Base-by-base conservation (phyloP, 2,113 vertebrate genomes). In the Pteronura brasiliensis region DNA sequence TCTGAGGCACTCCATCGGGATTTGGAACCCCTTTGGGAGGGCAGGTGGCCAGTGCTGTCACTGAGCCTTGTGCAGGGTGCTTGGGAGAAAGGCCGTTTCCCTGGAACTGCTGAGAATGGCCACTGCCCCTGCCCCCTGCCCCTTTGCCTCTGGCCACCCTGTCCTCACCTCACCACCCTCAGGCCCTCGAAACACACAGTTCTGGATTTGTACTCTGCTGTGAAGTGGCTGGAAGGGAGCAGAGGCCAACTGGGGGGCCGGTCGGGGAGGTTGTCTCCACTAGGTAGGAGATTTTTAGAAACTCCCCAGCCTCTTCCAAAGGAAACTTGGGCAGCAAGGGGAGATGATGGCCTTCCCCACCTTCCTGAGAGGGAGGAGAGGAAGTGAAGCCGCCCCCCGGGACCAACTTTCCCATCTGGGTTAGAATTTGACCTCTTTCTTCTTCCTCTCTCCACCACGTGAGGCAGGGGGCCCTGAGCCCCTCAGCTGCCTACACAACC, bases 171-270 rank as follows among this genome's bases (percentile, higher is more conserved):
- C 77, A 12, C 17, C 36, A 52, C 6, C 72, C 61, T 79, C 85
- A 61, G 87, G 84, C 95, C 97, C 83, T 39, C 5, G 87, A 84
- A 90, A 94, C 81, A 96, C 86, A 63, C 1, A 42, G 95, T 93
- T 95, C 94, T 97, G 97, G 85, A 93, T 95, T 47, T 91, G 98
- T 97, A 99, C 99, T 98, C 99, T 99, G 97, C 92, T 92, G 65
- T 72, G 92, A 96, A 92, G 85, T 83, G 92, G 76, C 81, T 80
- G 14, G 72, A 92, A 95, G 72, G 85, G 90, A 97, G 44, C 74
- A 93, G 83, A 93, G 77, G 92, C 96, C 95, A 89, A 12, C 79
- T 39, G 8, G 85, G 77, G 82, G 72, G 44, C 69, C 52, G 11
- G 29, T 44, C 44, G 42, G 34, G 67, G 81, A 67, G 39, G 71